Evolutionary conservation across 1,140 invertebrate species (phyloP), one percentile per base, ranked within the genome.

Genomic region (Chrysomallon squamiferum): DNA sequence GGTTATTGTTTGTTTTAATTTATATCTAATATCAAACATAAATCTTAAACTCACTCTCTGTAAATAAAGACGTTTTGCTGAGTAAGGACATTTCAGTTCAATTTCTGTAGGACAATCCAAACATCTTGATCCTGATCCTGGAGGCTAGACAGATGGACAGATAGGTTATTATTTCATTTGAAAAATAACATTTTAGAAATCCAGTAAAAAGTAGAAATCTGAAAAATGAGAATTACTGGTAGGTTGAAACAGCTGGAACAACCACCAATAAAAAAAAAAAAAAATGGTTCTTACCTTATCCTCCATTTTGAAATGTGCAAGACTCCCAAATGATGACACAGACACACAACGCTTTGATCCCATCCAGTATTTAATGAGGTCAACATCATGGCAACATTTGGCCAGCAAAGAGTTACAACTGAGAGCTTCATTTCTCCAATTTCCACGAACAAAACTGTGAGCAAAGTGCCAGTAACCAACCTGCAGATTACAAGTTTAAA

Each of bases 341-440:
- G 76, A 77, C 22, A 70, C 67, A 69, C 84, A 85, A 66, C 74
- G 75, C 20, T 66, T 60, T 27, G 77, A 73, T 0, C 76, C 75
- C 83, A 88, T 85, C 84, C 86, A 87, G 65, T 82, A 85, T 25
- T 65, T 66, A 52, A 88, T 83, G 9, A 88, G 79, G 66, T 88
- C 87, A 59, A 88, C 59, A 68, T 88, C 87, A 79, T 88, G 87
- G 70, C 87, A 88, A 71, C 84, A 87, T 70, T 88, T 88, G 15
- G 86, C 77, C 61, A 88, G 54, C 18, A 88, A 73, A 22, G 84
- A 85, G 71, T 83, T 86, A 9, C 85, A 80, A 61, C 86, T 87
- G 2, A 72, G 61, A 6, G 64, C 67, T 69, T 83, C 80, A 52
- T 85, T 85, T 18, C 75, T 62, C 87, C 87, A 88, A 67, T 88